Evolutionary conservation across 2,888 invertebrate genomes (phyloP), one percentile per base, ranked within the genome.

Genomic region (Carterocephalus palaemon): DNA sequence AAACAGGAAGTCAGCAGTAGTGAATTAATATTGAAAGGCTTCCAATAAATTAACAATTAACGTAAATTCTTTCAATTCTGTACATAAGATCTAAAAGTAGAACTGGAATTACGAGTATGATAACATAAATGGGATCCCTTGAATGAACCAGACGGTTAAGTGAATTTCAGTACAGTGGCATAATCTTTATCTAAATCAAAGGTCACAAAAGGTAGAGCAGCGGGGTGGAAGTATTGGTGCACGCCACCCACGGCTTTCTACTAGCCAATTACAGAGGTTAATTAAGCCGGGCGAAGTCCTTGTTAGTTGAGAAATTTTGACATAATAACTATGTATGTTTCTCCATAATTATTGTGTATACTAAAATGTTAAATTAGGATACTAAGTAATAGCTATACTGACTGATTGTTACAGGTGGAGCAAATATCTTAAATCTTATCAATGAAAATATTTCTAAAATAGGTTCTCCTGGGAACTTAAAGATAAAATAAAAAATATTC

Each of bases 241-340:
- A 45, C 29, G 10, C 10, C 43, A 40, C 46, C 46, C 49, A 47
- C 9, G 34, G 38, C 40, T 39, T 38, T 31, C 33, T 42, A 32
- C 46, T 43, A 32, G 33, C 40, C 66, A 70, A 71, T 70, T 64
- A 69, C 56, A 64, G 59, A 60, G 64, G 63, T 67, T 71, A 71
- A 73, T 70, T 69, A 70, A 64, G 60, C 58, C 56, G 57, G 65
- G 59, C 59, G 56, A 58, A 64, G 61, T 59, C 64, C 64, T 66
- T 65, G 61, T 67, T 64, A 60, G 59, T 60, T 57, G 48, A 55
- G 54, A 61, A 64, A 66, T 64, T 63, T 67, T 61, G 58, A 17
- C 64, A 67, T 61, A 60, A 64, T 62, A 68, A 64, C 61, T 65
- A 50, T 45, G 52, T 54, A 53, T 57, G 54, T 62, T 54, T 53